These are phyloP conservation scores for Paralichthys olivaceus DNA, from an alignment of 2,113 vertebrate genomes.

Conservation along the genomic window DNA sequence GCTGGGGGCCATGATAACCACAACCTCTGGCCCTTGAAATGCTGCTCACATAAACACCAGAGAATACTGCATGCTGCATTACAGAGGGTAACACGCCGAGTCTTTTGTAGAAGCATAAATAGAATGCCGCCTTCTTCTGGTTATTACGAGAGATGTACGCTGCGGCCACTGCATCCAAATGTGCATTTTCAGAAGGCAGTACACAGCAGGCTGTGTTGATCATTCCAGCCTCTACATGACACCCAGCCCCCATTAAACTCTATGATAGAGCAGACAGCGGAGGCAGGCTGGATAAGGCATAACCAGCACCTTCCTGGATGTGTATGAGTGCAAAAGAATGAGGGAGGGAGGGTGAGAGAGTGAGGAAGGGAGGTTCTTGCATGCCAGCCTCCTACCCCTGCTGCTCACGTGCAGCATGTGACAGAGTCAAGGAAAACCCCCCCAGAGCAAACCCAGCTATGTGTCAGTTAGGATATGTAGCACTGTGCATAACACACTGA, in stretches of 20 bases:
- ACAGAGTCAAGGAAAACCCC: constrained; percentile 68
- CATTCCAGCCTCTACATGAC: background rate
- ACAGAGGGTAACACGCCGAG: background rate
- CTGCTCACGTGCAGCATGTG: constrained; percentile 78
- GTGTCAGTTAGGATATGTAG: constrained; percentile 62
- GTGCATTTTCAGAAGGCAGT: constrained; percentile 20
- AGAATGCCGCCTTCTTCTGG: background rate
- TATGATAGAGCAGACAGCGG: constrained; percentile 7
- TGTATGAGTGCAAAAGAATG: constrained; percentile 22
- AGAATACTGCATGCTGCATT: background rate
- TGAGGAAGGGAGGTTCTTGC: constrained; percentile 55
- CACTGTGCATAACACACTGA: constrained; percentile 38
- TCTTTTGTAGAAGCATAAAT: background rate
- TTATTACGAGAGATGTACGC: constrained; percentile 38
- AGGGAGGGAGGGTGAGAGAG: constrained; percentile 3
- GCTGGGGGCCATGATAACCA: constrained; percentile 5
- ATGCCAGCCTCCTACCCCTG: constrained; percentile 42
- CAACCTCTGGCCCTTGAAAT: constrained; percentile 32
- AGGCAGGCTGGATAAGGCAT: constrained; percentile 29
- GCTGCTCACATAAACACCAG: constrained; percentile 26
- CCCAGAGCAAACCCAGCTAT: constrained; percentile 58
- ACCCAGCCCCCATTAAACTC: constrained; percentile 49
- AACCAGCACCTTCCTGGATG: constrained; percentile 56
- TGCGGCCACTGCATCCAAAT: constrained; percentile 2
- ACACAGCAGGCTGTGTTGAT: constrained; percentile 55